A percentile compares a stretch with the other conserved stretches of the same genome.
Evolutionary conservation across 1,140 invertebrate genomes (phyloP).

Genomic region (Aphelinus certus): DNA sequence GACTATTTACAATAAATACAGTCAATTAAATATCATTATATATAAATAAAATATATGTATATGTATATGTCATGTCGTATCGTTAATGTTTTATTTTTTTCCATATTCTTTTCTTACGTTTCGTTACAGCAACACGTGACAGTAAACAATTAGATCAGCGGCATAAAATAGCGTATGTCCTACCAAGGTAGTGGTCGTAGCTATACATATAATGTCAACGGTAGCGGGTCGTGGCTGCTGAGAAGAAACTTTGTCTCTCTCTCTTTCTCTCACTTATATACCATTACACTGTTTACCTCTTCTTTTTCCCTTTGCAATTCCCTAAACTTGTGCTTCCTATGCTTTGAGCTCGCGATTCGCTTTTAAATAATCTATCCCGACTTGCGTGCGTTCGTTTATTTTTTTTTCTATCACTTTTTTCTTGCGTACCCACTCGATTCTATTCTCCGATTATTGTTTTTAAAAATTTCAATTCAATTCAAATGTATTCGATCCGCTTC

Average conservation of each 20-base stretch:
- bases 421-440: not conserved
- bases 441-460: constrained; percentile 17
- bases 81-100: constrained; percentile 41
- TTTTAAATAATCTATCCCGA: no score
- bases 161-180: constrained; percentile 60
- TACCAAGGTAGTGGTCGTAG: constrained; percentile 61
- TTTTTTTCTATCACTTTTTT: not conserved
- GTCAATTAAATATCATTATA: constrained; percentile 55
- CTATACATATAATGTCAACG: constrained; percentile 41
- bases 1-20: constrained; percentile 65
- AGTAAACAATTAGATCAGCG: constrained; percentile 64
- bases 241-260: constrained; percentile 36
- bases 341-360: constrained; percentile 1
- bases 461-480: not conserved
- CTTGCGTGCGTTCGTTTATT: not conserved
- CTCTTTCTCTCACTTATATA: constrained; percentile 22
- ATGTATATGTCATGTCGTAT: constrained; percentile 60
- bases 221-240: constrained; percentile 26
- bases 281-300: constrained; percentile 4
- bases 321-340: constrained; percentile 9
- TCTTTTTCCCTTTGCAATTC: not conserved
- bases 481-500: no score
- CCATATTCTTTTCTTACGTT: constrained; percentile 50
- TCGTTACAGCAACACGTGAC: constrained; percentile 61
- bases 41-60: constrained; percentile 62